Conservation (phyloP, 2,888 invertebrate species). For the Villa cingulata region DNA sequence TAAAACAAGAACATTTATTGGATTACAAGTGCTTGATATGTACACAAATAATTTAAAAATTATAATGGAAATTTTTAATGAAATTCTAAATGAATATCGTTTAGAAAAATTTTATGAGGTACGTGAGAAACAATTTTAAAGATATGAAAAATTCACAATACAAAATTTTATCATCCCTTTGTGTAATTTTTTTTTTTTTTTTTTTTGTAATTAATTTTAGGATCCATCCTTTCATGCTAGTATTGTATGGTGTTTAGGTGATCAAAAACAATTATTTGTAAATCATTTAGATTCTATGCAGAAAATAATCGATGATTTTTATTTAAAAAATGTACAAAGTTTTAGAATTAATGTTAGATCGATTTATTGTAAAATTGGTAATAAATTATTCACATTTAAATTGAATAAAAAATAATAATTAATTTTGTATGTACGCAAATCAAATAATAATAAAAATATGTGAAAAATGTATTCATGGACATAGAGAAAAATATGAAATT, state of each 20-base stretch:
- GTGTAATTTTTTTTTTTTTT: no score
- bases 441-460: no score
- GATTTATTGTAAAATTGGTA: conserved; percentile 60
- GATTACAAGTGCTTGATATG: conserved; percentile 47
- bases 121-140: conserved; percentile 15
- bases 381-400: conserved; percentile 51
- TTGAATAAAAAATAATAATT: conserved; percentile 23
- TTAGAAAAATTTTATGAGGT: conserved; percentile 68
- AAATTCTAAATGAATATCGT: conserved; percentile 56
- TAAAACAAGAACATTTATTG: conserved; percentile 68
- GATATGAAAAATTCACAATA: no score
- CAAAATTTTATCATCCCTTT: no score
- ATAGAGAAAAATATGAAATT: no score
- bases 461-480: no score
- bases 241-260: conserved; percentile 63
- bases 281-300: conserved; percentile 40
- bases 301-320: conserved; percentile 29
- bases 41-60: conserved; percentile 42
- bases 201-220: conserved; percentile 41
- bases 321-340: conserved; percentile 31
- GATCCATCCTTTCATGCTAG: conserved; percentile 76
- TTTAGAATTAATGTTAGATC: conserved; percentile 40
- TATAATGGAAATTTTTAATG: conserved; percentile 49
- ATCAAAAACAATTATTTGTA: conserved; percentile 42
- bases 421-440: no score